phyloP scores from a whole-genome alignment of 2,113 vertebrate species.

The Neomonachus schauinslandi region DNA sequence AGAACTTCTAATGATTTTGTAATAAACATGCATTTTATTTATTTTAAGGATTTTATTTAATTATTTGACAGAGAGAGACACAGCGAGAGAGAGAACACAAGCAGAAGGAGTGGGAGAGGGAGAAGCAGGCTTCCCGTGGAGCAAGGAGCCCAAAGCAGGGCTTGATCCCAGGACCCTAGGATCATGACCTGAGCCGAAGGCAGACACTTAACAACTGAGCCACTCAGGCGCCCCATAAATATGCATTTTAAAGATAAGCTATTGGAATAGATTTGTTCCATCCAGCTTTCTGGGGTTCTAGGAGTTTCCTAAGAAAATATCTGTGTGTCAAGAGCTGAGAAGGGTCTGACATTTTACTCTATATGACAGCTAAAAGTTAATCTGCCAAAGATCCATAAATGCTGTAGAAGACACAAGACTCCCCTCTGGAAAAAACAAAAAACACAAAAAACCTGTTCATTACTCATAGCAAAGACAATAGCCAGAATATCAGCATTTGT shows the following conservation, averaged over 20 bases:
- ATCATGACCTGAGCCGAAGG: too few relatives aligned
- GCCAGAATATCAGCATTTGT: not conserved
- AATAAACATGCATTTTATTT: not conserved
- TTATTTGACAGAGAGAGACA: too few relatives aligned
- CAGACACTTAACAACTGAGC: too few relatives aligned
- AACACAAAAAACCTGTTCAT: not conserved
- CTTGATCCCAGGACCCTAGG: too few relatives aligned
- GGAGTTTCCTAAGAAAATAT: not conserved
- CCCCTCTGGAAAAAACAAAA: not conserved
- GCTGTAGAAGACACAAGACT: not conserved
- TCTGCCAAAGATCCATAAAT: not conserved
- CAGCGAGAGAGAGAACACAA: too few relatives aligned
- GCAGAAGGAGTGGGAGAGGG: too few relatives aligned
- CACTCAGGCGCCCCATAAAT: not conserved
- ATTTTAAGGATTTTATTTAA: too few relatives aligned
- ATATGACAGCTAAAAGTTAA: not conserved
- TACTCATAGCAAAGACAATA: not conserved
- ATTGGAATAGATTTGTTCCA: not conserved
- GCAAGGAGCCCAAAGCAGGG: too few relatives aligned
- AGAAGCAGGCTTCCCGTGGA: too few relatives aligned
- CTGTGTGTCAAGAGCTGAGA: not conserved
- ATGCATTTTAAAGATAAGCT: not conserved
- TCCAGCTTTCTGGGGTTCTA: not conserved
- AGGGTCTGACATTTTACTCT: not conserved
- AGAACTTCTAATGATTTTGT: not conserved